These are phyloP conservation scores for Anolis carolinensis DNA, from an alignment of 2,113 vertebrate genomes.

Conservation along the genomic window DNA sequence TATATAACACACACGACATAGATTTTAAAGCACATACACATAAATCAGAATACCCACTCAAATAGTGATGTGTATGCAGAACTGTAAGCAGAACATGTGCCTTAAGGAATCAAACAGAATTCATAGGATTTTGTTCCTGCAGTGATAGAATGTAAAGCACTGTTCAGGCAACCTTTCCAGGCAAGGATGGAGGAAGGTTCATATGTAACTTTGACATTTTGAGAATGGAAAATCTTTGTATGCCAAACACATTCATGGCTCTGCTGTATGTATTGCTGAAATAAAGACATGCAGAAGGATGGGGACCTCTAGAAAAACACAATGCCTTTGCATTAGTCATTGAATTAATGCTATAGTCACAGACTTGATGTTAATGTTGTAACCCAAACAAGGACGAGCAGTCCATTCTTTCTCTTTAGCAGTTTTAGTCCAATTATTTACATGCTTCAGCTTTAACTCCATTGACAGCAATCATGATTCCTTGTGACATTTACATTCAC, in stretches of 20 bases:
- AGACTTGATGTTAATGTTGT: slow-evolving; percentile 43
- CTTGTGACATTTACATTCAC: slow-evolving; percentile 39
- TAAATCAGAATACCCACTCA: too few species aligned
- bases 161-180: slow-evolving; percentile 29
- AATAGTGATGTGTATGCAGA: too few species aligned
- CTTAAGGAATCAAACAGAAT: neutral
- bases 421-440: slow-evolving; percentile 40
- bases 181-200: slow-evolving; percentile 43
- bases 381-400: slow-evolving; percentile 27
- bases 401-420: slow-evolving; percentile 40
- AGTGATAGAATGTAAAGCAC: neutral
- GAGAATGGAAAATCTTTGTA: slow-evolving; percentile 46
- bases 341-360: slow-evolving; percentile 46
- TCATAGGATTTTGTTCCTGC: slow-evolving; percentile 33
- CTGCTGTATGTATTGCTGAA: slow-evolving; percentile 13
- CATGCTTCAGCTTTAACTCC: slow-evolving; percentile 42
- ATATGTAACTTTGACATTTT: slow-evolving; percentile 50
- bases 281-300: slow-evolving; percentile 13
- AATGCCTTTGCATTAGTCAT: slow-evolving; percentile 58
- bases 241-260: slow-evolving; percentile 40
- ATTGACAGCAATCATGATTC: neutral
- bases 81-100: too few species aligned
- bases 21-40: neutral
- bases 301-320: slow-evolving; percentile 1
- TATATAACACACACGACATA: too few species aligned